Evolutionary conservation across 2,797 vertebrate genomes (phyloP), one percentile per base, ranked within the genome.

Genomic region (Danio kyathit): DNA sequence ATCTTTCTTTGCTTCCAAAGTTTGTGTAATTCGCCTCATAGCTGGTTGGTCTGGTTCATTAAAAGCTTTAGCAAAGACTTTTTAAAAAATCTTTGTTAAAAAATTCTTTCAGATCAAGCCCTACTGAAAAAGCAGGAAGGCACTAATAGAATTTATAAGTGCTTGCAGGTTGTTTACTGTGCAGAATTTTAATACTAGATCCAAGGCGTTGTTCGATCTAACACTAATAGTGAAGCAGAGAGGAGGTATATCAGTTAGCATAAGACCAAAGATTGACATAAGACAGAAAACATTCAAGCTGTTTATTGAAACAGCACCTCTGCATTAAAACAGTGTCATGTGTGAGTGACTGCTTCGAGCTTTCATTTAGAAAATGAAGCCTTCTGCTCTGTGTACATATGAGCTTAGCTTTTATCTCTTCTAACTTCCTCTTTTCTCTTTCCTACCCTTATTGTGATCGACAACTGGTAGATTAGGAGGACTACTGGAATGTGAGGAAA

Each of bases 401-500:
- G 14, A 40, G 64, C 19, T 48, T 0, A 5, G 13, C 49, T 76
- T 66, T 49, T 16, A 57, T 69, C 51, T 59, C 19, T 59, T 48
- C 16, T 67, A 78, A 59, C 64, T 52, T 57, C 9, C 51, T 57
- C 6, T 65, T 46, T 51, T 61, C 66, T 61, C 29, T 70, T 79
- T 29, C 16, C 13, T 11, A 17, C 66, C 29, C 54, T 69, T 19
- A 40, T 66, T 66, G 49, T 65, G 61, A 76, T 44, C 66, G 49
- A 46, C 61, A 77, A 40, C 9, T 17, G 14, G 49, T 76, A 46
- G 74, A 77, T 77, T 77, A 77, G 14, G 38, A 19, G 21, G 19
- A 57, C 75, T 56, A 6, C 64, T 69, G 52, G 63, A 77, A 77
- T 77, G 49, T 76, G 17, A 51, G 14, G 17, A 66, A 57, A 48